Percentiles rank a stretch among this genome's conserved stretches.
Conservation (phyloP, 1,140 invertebrate genomes). For the Latrodectus geometricus region DNA sequence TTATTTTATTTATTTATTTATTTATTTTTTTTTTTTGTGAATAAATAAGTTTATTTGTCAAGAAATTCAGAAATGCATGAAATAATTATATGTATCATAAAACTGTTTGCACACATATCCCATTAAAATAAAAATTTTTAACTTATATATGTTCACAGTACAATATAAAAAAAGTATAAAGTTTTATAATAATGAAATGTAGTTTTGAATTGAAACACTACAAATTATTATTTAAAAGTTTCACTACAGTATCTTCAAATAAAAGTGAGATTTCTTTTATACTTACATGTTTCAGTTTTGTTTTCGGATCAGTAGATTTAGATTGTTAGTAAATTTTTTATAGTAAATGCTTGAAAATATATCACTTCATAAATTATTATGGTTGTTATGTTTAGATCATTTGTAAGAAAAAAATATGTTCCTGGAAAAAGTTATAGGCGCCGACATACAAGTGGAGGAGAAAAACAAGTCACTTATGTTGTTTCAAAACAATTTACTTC, state of each 20-base stretch:
- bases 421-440: conserved; percentile 16
- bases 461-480: conserved; percentile 28
- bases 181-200: not conserved
- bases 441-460: not conserved
- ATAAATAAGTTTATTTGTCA: too few species aligned
- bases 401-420: conserved; percentile 47
- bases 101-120: too few species aligned
- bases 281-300: not conserved
- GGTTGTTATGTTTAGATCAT: conserved; percentile 23
- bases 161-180: not conserved
- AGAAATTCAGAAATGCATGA: too few species aligned
- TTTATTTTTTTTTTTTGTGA: too few species aligned
- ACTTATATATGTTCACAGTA: too few species aligned
- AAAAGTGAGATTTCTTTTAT: not conserved
- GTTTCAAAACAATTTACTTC: conserved; percentile 47
- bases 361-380: not conserved
- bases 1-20: too few species aligned
- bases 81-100: too few species aligned
- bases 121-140: too few species aligned
- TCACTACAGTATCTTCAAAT: not conserved
- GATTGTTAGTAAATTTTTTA: not conserved
- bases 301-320: not conserved
- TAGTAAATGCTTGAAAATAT: not conserved
- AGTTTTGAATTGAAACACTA: not conserved
- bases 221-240: not conserved